Evolutionary conservation across 2,888 invertebrate genomes (phyloP).

Genomic region (Meteorus cinctellus): DNA sequence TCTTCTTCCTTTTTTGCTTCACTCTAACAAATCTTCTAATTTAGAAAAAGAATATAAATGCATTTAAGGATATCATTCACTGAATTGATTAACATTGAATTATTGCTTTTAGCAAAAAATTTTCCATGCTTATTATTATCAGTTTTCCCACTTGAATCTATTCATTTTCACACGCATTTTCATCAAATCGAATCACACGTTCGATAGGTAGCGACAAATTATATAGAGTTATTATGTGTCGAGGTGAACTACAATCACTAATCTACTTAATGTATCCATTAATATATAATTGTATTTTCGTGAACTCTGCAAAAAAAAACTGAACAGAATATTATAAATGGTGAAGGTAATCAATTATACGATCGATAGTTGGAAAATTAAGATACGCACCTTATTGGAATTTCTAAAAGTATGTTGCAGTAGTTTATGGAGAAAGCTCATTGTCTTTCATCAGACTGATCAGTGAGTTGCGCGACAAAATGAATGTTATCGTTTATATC

Average conservation of each 20-base stretch:
- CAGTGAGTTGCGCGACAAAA: no score
- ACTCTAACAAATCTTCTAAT: slow-evolving; percentile 4
- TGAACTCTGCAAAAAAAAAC: neutral
- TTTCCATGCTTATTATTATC: neutral
- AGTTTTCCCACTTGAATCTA: neutral
- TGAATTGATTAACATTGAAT: neutral
- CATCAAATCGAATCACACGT: neutral
- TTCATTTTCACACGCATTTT: neutral
- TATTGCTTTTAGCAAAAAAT: neutral
- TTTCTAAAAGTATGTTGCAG: no score
- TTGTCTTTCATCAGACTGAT: no score
- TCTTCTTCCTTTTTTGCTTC: neutral
- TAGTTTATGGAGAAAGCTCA: no score
- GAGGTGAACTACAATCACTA: slow-evolving; percentile 39
- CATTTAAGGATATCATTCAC: neutral
- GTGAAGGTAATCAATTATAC: neutral
- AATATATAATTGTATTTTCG: neutral
- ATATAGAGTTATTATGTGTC: slow-evolving; percentile 8
- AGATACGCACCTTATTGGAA: no score
- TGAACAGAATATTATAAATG: neutral
- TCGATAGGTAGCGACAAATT: neutral
- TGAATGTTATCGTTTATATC: no score
- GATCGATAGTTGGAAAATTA: neutral
- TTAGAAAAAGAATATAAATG: neutral
- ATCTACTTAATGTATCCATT: neutral